Conservation (phyloP, 2,888 invertebrate genomes). For the Chironomus riparius region DNA sequence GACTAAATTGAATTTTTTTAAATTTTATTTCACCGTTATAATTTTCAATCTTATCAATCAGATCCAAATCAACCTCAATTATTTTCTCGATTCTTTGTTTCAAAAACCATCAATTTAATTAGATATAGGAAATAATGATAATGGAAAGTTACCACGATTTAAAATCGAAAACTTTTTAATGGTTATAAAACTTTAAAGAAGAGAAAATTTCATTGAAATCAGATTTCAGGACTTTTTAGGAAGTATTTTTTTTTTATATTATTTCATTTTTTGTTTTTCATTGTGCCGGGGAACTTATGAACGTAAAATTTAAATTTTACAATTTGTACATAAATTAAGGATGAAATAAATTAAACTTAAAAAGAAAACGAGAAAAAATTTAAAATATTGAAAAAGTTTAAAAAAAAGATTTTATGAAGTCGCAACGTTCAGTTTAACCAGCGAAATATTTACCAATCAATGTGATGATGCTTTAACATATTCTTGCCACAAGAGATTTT, state of each 20-base stretch:
- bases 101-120: background rate
- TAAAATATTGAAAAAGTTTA: background rate
- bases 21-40: too few species aligned
- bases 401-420: too few species aligned
- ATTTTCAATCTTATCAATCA: too few species aligned
- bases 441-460: slow-evolving; percentile 2
- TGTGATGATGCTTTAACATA: slow-evolving; percentile 7
- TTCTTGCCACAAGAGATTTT: slow-evolving; percentile 10
- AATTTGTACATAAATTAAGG: too few species aligned
- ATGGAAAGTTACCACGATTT: slow-evolving; percentile 5
- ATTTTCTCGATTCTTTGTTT: background rate
- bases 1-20: too few species aligned
- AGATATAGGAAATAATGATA: background rate
- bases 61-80: too few species aligned
- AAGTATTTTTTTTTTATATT: background rate
- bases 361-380: background rate
- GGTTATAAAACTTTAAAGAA: background rate
- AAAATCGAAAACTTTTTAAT: slow-evolving; percentile 3
- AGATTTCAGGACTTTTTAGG: slow-evolving; percentile 3
- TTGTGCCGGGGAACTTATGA: slow-evolving; percentile 4
- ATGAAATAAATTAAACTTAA: background rate
- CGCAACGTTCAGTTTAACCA: background rate
- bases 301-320: background rate
- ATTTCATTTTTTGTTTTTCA: background rate
- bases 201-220: background rate